Conservation (phyloP, 2,888 invertebrate genomes). For the Agrilus cyanescens region DNA sequence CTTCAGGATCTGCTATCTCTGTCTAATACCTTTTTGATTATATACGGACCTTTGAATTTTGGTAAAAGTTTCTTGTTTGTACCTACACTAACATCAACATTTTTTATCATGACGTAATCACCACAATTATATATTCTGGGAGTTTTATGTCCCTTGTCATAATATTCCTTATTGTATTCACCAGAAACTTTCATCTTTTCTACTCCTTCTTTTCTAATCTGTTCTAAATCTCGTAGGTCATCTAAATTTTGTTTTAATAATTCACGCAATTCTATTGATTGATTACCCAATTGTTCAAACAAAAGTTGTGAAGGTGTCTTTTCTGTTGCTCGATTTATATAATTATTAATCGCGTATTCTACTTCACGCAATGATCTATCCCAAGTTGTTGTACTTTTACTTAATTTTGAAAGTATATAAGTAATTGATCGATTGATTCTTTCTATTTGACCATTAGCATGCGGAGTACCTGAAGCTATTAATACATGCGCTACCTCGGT, state of each 20-base stretch:
- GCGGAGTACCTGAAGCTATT: slow-evolving; percentile 16
- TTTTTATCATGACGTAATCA: no score
- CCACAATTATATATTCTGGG: slow-evolving; percentile 10
- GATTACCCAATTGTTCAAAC: no score
- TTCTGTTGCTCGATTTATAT: slow-evolving; percentile 5
- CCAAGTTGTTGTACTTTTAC: slow-evolving; percentile 17
- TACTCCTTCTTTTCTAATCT: slow-evolving; percentile 6
- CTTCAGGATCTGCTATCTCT: slow-evolving; percentile 17
- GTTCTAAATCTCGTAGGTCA: neutral
- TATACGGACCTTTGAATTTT: no score
- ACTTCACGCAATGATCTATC: slow-evolving; percentile 14
- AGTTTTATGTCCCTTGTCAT: slow-evolving; percentile 10
- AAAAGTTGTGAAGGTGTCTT: slow-evolving; percentile 9
- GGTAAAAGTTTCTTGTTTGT: no score
- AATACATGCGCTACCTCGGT: slow-evolving; percentile 16
- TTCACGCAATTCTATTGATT: slow-evolving; percentile 7
- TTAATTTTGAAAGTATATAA: slow-evolving; percentile 16
- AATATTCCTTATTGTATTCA: slow-evolving; percentile 9
- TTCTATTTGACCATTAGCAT: slow-evolving; percentile 16
- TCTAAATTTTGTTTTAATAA: neutral
- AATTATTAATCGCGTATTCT: slow-evolving; percentile 4
- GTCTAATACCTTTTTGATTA: slow-evolving; percentile 13
- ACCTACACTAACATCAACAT: no score
- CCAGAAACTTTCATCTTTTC: slow-evolving; percentile 12
- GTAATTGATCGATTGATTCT: no score